Conservation (phyloP, 2,888 invertebrate species). For the Odontothrips loti region DNA sequence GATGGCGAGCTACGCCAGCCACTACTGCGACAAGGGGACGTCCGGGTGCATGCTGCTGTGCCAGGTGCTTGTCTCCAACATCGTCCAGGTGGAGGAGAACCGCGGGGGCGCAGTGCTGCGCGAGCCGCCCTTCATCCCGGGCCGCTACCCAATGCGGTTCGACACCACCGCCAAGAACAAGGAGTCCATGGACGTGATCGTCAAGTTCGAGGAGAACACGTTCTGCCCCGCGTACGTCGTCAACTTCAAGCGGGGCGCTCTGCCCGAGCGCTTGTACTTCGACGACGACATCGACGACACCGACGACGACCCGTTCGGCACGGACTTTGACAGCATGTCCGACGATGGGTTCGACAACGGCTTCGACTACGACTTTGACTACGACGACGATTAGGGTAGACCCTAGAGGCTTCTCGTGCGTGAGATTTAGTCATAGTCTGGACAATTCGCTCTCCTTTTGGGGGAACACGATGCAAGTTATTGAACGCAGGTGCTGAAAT, state of each 20-base stretch:
- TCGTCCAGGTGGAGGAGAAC: constrained; percentile 7
- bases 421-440: too few species aligned
- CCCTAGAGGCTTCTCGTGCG: not conserved
- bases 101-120: not conserved
- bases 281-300: not conserved
- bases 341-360: not conserved
- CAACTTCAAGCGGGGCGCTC: not conserved
- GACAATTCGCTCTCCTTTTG: too few species aligned
- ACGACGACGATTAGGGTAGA: too few species aligned
- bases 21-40: not conserved
- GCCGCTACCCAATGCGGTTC: not conserved
- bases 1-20: not conserved
- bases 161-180: constrained; percentile 4
- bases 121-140: not conserved
- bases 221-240: not conserved
- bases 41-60: constrained; percentile 10
- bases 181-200: not conserved
- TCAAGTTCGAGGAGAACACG: not conserved
- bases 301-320: not conserved
- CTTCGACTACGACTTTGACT: not conserved
- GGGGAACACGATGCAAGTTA: too few species aligned
- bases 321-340: too few species aligned
- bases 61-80: constrained; percentile 5
- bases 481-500: too few species aligned
- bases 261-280: not conserved